Evolutionary conservation across 2,888 invertebrate genomes (phyloP), one percentile per base, ranked within the genome.

Genomic region (Sipha maydis): DNA sequence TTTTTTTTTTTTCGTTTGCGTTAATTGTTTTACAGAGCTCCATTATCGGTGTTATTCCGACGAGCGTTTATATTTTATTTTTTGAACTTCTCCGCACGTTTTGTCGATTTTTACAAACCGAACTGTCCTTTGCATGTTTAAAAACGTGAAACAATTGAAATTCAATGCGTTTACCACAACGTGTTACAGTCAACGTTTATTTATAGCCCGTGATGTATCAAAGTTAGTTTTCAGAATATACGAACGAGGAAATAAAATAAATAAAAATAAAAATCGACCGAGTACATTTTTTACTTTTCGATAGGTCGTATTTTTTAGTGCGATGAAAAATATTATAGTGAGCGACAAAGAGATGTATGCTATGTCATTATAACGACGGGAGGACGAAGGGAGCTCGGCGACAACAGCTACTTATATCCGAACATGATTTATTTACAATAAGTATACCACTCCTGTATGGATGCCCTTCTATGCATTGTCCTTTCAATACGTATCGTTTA

Each of bases 221-320:
- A 79, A 86, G 86, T 86, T 73, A 38, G 78, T 54, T 56, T 79
- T 48, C 17, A 34, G 19, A 78, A 78, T 25, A 69, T n/a, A 34
- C 38, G 41, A 4, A n/a, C 48, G 28, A 38, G 54, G 19, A 69
- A 76, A 48, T 48, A 48, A 77, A 77, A 34, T 5, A 77, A 48
- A 77, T 9, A 17, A 25, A 38, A 41, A 38, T n/a, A 67, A 84
- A n/a, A 76, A 17, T 19, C 0, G 14, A 34, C 28, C 77, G 48
- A 54, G 78, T 86, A 54, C 34, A 86, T 80, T 73, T 79, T 86
- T 86, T 79, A 86, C 80, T 80, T 71, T 86, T 73, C 79, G 86
- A 86, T 80, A 41, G 79, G 71, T 86, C n/a, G 69, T 85, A 69
- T 69, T 85, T 34, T 69, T 31, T 34, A 73, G 19, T 9, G 48